Evolutionary conservation across 1,140 invertebrate species (phyloP), one percentile per base, ranked within the genome.

Genomic region (Chironomus striatipennis): DNA sequence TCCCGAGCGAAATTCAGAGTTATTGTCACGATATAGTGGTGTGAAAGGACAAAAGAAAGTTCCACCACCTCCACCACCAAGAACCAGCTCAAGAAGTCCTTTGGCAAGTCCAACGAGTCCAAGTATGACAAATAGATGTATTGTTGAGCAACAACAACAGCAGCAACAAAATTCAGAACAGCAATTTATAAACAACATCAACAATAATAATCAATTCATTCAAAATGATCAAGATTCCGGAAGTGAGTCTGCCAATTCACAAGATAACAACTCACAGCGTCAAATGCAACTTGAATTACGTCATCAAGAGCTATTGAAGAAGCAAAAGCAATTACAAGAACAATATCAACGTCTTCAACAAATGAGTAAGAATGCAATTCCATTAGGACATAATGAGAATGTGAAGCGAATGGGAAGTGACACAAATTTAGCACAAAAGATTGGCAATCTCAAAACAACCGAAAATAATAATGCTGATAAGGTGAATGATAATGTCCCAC

Each of bases 371-470:
- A 89, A 90, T 65, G 86, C 88, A 0, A 80, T 88, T 43, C 88
- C 88, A 73, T 86, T 87, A 18, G 84, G 86, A 18, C 86, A 87
- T 15, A 86, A 88, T 65, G 86, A 87, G 76, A 86, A 87, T 74
- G 82, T 95, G 6, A 95, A 95, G 81, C 94, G 94, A 79, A 94
- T 92, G 0, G 93, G 93, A n/a, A 93, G 91, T 77, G 93, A 95
- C 80, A 92, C 92, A 21, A 95, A 95, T 81, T 83, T 96, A 4
- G 82, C 94, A 18, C 89, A 90, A n/a, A 95, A 94, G 79, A 91
- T 94, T 87, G 91, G 91, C 3, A 81, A 92, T 6, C 88, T 89
- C 2, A 89, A 88, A 7, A 89, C 88, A 0, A 79, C 90, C 7
- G 88, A 87, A 2, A 88, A 88, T 78, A 88, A 88, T 78, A 85